Evolutionary conservation across 2,888 invertebrate genomes (phyloP), one percentile per base, ranked within the genome.

Genomic region (Drosophila buzzatii): DNA sequence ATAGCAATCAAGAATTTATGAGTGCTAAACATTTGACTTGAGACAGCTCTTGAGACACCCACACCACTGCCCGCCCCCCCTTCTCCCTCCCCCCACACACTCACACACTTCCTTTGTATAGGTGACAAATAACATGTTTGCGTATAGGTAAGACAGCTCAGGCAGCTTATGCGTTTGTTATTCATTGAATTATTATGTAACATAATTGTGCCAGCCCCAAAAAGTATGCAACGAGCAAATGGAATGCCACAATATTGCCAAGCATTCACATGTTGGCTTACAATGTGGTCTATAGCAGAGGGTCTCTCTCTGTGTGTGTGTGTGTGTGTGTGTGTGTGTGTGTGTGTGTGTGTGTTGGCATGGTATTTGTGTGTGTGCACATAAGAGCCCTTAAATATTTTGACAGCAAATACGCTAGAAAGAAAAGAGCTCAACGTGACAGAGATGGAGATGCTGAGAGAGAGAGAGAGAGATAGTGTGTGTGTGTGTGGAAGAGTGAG

Each of bases 181-280:
- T 84, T 84, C 84, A 84, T 81, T 76, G 73, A 89, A 86, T 84
- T 69, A 87, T 79, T 76, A 74, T 81, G 76, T 76, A 73, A 76
- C 75, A 79, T 84, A 84, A 84, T 86, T 84, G 74, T 62, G 62
- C 61, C 6, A 27, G 53, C 55, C 63, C 52, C 45, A 44, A 73
- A 75, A 80, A 73, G 60, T 70, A 67, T 49, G 74, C 72, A 73
- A 77, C 27, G 66, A 70, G 58, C 55, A 66, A 60, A 58, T 49
- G 73, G 77, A 87, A 68, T 82, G 83, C 47, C 71, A 73, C 85
- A 79, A 72, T 66, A 72, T 73, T 65, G 62, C 56, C 51, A 18
- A 47, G 31, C 41, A 49, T 33, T 16, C 39, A 27, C 6, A 37
- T 52, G 45, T 47, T 37, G 27, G 53, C 53, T 39, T 58, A 45